Conservation (phyloP, 2,113 vertebrate species). For the Alexandromys fortis region DNA sequence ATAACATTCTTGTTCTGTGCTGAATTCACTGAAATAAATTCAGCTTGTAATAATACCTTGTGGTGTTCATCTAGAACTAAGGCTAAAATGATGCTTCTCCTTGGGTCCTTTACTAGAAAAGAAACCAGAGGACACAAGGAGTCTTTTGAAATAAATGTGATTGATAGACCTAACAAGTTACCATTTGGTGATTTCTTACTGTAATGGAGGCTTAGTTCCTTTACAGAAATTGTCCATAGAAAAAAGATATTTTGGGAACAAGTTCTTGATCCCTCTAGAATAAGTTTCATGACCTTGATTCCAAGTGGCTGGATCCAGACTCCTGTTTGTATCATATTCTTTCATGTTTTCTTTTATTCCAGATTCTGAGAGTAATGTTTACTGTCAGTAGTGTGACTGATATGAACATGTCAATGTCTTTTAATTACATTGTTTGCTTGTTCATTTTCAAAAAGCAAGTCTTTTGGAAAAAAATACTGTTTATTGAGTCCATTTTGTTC, state of each 20-base stretch:
- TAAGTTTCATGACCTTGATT: background rate
- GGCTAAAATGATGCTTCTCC: background rate
- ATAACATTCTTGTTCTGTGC: background rate
- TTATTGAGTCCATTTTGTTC: background rate
- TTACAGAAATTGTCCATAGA: accelerated
- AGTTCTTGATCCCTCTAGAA: background rate
- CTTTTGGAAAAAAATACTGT: background rate
- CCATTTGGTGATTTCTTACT: background rate
- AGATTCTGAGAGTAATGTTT: background rate
- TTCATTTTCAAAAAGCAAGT: background rate
- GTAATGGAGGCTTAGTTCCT: background rate
- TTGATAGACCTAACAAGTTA: background rate
- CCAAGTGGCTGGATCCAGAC: background rate
- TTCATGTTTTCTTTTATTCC: background rate
- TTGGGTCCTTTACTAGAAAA: background rate
- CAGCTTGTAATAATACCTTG: background rate
- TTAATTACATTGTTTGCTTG: background rate
- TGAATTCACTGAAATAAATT: background rate
- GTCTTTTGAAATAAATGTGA: background rate
- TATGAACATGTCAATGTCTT: background rate
- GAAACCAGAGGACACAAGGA: background rate
- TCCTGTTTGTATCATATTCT: background rate
- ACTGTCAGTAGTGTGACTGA: background rate
- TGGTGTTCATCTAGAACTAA: too few species aligned
- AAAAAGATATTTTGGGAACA: too few species aligned